A percentile compares a stretch with the other conserved stretches of the same genome.
phyloP scores from a whole-genome alignment of 1,140 invertebrate genomes.

The Adelges cooleyi region DNA sequence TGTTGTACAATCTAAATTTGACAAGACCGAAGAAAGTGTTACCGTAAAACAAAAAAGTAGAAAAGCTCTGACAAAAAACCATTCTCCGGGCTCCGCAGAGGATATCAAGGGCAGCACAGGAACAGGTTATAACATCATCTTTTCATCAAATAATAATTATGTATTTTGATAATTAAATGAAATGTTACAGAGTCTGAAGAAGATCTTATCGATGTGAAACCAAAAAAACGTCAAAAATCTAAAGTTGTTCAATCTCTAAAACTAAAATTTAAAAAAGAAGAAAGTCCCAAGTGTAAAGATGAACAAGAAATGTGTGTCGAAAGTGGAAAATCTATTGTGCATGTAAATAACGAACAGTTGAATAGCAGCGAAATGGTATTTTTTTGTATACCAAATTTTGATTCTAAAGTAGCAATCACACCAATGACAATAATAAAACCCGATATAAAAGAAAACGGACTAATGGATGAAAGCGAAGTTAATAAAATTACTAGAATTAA shows the following conservation, averaged over 20 bases:
- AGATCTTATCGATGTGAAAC: conserved; percentile 10
- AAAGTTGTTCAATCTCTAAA: conserved; percentile 22
- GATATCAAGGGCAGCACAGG: conserved; percentile 21
- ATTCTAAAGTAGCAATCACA: not conserved
- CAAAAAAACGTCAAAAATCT: conserved; percentile 18
- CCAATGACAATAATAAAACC: conserved; percentile 2
- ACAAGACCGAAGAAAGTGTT: conserved; percentile 2
- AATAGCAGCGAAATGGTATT: conserved; percentile 20
- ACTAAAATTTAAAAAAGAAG: conserved; percentile 23
- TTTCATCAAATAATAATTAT: not conserved
- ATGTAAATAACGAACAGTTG: conserved; percentile 13
- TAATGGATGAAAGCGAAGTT: not conserved
- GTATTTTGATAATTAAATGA: not conserved
- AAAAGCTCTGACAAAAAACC: conserved; percentile 9
- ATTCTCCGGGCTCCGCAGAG: conserved; percentile 16
- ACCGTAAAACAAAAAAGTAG: conserved; percentile 11
- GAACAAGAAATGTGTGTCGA: not conserved
- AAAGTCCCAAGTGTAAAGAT: conserved; percentile 11
- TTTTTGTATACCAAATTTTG: conserved; percentile 20
- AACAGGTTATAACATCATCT: not conserved
- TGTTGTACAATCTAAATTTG: conserved; percentile 15
- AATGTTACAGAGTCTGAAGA: conserved; percentile 15
- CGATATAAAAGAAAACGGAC: not conserved
- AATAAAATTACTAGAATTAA: too few species aligned
- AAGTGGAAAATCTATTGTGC: conserved; percentile 19